Percentiles rank a stretch among this genome's conserved stretches.
These are phyloP conservation scores for Aphis craccivora DNA, from an alignment of 1,140 invertebrate genomes.

Conservation along the genomic window DNA sequence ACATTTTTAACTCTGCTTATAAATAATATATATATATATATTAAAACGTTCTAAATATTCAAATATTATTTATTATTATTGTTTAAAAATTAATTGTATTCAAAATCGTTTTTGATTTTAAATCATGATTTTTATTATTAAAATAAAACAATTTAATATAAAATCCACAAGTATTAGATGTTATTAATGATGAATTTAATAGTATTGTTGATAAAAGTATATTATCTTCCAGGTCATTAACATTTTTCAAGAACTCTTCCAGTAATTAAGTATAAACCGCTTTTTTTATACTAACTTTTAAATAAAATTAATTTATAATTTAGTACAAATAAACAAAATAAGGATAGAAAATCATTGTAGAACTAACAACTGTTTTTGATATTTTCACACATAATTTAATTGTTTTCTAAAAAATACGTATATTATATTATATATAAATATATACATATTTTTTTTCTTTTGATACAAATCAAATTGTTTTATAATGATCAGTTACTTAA, in stretches of 20 bases:
- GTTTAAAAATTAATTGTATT: background rate
- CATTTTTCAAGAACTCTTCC: too few relatives aligned
- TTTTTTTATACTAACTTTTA: background rate
- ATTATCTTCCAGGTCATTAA: too few relatives aligned
- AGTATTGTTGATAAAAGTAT: too few relatives aligned
- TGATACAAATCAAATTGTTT: background rate
- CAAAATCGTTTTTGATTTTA: background rate
- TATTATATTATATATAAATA: background rate
- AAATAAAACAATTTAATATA: background rate
- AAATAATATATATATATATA: too few relatives aligned
- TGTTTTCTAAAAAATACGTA: background rate
- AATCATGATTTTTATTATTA: background rate
- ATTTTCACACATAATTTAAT: background rate
- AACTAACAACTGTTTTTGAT: background rate
- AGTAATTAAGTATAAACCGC: background rate
- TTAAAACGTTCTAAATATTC: background rate
- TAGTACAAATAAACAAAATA: background rate
- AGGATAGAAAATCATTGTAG: background rate
- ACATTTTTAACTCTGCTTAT: background rate
- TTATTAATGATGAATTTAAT: background rate
- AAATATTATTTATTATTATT: background rate
- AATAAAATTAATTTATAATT: conserved; percentile 12
- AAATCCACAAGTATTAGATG: background rate
- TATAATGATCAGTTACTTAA: background rate
- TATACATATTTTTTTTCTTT: background rate